phyloP scores from a whole-genome alignment of 1,140 invertebrate species.

The Maconellicoccus hirsutus region DNA sequence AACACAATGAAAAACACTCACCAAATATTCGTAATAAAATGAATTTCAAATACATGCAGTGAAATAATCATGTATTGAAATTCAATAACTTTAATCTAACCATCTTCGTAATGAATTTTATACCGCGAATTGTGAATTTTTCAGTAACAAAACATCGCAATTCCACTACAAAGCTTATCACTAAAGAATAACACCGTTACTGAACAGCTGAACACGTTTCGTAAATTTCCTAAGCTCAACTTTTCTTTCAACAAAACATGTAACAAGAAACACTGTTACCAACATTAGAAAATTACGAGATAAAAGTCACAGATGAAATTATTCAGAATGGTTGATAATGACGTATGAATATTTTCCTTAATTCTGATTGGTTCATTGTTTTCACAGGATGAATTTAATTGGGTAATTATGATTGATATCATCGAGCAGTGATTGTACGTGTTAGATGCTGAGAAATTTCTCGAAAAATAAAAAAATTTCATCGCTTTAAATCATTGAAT shows the following conservation, averaged over 20 bases:
- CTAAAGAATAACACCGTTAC: not conserved
- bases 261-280: not conserved
- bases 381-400: too few species aligned
- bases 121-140: not conserved
- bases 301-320: not conserved
- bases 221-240: not conserved
- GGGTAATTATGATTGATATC: too few species aligned
- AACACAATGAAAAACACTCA: not conserved
- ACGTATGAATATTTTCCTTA: not conserved
- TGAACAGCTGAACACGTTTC: constrained; percentile 7
- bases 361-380: too few species aligned
- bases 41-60: not conserved
- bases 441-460: too few species aligned
- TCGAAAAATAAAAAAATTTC: too few species aligned
- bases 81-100: not conserved
- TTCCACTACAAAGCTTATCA: not conserved
- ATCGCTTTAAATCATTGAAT: too few species aligned
- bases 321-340: not conserved
- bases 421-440: too few species aligned
- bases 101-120: not conserved
- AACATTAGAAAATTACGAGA: not conserved
- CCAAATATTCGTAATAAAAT: not conserved
- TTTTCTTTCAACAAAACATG: not conserved
- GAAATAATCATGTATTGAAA: not conserved
- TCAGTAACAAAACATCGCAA: not conserved